Percentiles rank a stretch among this genome's conserved stretches.
Evolutionary conservation across 2,888 invertebrate species (phyloP).

Genomic region (Argyra leucocephala): DNA sequence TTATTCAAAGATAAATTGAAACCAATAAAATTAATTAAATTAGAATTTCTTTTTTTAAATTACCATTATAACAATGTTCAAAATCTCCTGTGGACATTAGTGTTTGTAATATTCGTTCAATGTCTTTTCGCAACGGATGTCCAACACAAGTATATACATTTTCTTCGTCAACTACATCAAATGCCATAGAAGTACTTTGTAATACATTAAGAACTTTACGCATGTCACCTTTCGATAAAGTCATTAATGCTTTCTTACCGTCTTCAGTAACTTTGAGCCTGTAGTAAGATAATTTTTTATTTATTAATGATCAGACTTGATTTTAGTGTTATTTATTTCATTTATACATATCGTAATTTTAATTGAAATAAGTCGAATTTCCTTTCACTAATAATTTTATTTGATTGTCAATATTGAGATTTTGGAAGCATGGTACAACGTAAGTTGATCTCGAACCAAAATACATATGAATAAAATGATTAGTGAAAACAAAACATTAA

Average conservation of each 20-base stretch:
- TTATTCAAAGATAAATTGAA: constrained; percentile 21
- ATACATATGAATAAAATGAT: no score
- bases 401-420: no score
- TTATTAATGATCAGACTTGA: neutral
- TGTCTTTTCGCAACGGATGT: constrained; percentile 83
- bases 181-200: constrained; percentile 92
- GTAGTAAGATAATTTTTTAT: constrained; percentile 32
- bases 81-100: constrained; percentile 45
- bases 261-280: constrained; percentile 78
- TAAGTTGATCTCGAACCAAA: no score
- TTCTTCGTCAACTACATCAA: constrained; percentile 76
- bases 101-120: constrained; percentile 79
- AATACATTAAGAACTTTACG: constrained; percentile 91
- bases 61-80: constrained; percentile 37
- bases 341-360: neutral
- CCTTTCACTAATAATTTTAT: no score
- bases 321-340: neutral
- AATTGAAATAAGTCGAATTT: no score
- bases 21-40: no score
- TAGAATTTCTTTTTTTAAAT: constrained; percentile 5
- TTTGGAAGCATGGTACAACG: no score
- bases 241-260: constrained; percentile 80
- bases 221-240: constrained; percentile 94
- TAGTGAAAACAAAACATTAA: no score
- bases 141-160: constrained; percentile 93